A percentile compares a stretch with the other conserved stretches of the same genome.
Evolutionary conservation across 2,888 invertebrate genomes (phyloP).

Genomic region (Rhogogaster chlorosoma): DNA sequence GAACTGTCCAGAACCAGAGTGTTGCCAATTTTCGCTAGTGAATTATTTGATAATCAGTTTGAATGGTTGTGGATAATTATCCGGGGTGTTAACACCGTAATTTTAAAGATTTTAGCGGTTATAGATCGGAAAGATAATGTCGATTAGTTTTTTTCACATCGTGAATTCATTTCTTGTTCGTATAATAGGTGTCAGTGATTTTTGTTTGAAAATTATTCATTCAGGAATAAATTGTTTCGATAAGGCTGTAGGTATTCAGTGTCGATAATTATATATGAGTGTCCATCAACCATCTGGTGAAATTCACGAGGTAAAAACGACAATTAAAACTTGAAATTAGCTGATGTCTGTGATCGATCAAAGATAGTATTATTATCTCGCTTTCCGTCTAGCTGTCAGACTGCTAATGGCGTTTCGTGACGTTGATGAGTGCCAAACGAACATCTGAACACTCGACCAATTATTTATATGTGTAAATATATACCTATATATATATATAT

Average conservation of each 20-base stretch:
- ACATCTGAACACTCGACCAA: conserved; percentile 3
- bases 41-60: neutral
- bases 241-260: neutral
- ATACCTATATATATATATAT: neutral
- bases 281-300: neutral
- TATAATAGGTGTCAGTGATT: neutral
- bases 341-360: conserved; percentile 19
- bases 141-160: too few relatives aligned
- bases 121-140: too few relatives aligned
- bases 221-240: neutral
- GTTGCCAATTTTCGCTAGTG: neutral
- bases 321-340: conserved; percentile 9
- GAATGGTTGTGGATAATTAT: neutral
- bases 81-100: too few relatives aligned
- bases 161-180: neutral
- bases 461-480: neutral
- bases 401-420: conserved; percentile 24
- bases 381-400: conserved; percentile 13
- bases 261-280: neutral
- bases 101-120: too few relatives aligned
- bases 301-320: neutral
- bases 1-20: neutral
- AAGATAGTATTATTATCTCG: conserved; percentile 23
- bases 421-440: conserved; percentile 15
- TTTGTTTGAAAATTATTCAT: neutral